These are phyloP conservation scores for Acrobasis repandana DNA, from an alignment of 2,888 invertebrate species.

Conservation along the genomic window DNA sequence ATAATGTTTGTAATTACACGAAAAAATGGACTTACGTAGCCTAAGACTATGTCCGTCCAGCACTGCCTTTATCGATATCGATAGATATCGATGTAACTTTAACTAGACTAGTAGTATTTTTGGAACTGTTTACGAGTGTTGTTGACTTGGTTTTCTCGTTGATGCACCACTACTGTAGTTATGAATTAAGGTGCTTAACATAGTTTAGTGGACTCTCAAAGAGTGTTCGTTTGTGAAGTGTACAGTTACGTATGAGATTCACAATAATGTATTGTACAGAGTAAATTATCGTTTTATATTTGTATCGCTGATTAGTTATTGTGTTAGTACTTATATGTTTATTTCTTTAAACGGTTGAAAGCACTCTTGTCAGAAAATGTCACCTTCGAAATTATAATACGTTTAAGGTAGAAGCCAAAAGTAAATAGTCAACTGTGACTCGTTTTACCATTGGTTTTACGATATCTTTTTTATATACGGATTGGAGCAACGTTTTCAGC, in stretches of 20 bases:
- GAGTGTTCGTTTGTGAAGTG: conserved; percentile 55
- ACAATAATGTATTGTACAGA: conserved; percentile 62
- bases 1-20: conserved; percentile 17
- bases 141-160: conserved; percentile 13
- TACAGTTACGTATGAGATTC: conserved; percentile 83
- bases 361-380: conserved; percentile 6
- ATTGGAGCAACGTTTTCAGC: no score
- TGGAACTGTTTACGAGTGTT: conserved; percentile 34
- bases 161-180: conserved; percentile 23
- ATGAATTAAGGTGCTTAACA: conserved; percentile 26
- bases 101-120: conserved; percentile 35
- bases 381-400: neutral
- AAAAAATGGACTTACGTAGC: conserved; percentile 23
- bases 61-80: conserved; percentile 40
- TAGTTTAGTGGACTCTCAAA: conserved; percentile 26
- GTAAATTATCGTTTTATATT: conserved; percentile 33
- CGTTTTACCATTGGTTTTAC: no score
- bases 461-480: no score
- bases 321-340: neutral
- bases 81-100: conserved; percentile 25
- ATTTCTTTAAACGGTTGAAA: conserved; percentile 10
- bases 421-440: neutral
- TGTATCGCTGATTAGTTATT: conserved; percentile 14
- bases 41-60: conserved; percentile 43
- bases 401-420: neutral